phyloP scores from a whole-genome alignment of 2,797 vertebrate species.

The Distichodus sexfasciatus region DNA sequence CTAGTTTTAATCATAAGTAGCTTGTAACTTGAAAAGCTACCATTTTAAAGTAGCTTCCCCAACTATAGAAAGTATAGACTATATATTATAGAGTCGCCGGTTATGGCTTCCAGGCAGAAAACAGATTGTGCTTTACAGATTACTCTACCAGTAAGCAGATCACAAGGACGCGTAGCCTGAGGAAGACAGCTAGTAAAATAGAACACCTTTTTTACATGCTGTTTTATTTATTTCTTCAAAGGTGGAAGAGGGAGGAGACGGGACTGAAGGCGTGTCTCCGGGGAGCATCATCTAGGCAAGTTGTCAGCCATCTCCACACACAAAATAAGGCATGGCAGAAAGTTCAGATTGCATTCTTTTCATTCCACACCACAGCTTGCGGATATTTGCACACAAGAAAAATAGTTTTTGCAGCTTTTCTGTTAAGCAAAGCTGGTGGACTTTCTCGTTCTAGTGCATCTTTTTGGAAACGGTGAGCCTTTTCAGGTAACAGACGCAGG shows the following conservation, averaged over 20 bases:
- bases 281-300: background rate
- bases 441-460: conserved; percentile 16
- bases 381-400: background rate
- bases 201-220: conserved; percentile 37
- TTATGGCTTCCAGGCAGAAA: too few species aligned
- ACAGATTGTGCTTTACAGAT: background rate
- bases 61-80: too few species aligned
- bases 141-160: conserved; percentile 15
- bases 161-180: conserved; percentile 1
- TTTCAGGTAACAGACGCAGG: too few species aligned
- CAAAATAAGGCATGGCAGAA: background rate
- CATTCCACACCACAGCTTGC: too few species aligned
- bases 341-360: too few species aligned
- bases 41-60: too few species aligned
- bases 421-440: background rate
- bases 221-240: conserved; percentile 51
- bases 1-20: too few species aligned
- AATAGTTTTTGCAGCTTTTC: background rate
- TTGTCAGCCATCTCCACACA: conserved; percentile 12
- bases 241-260: conserved; percentile 10
- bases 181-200: conserved; percentile 43
- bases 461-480: too few species aligned
- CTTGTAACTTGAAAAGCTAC: too few species aligned
- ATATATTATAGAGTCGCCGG: too few species aligned
- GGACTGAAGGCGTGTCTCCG: conserved; percentile 6